Conservation (phyloP, 2,113 vertebrate species). For the Numida meleagris region DNA sequence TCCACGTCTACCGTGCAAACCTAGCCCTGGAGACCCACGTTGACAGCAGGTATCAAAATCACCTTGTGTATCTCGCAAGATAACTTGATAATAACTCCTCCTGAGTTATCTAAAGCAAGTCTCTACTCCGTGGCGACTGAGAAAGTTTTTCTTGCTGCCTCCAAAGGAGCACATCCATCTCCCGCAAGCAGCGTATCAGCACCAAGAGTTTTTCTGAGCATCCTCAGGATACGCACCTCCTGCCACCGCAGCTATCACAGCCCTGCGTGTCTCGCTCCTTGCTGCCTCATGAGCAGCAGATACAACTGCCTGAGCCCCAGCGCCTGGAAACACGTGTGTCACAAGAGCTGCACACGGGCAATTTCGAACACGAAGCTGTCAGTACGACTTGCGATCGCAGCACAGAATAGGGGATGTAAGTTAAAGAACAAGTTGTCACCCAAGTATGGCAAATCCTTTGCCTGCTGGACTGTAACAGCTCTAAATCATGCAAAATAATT, state of each 20-base stretch:
- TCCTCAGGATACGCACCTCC: background rate
- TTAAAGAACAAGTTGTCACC: background rate
- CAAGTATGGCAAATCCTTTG: background rate
- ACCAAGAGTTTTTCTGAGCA: background rate
- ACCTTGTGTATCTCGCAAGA: accelerated
- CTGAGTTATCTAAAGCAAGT: background rate
- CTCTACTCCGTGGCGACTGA: background rate
- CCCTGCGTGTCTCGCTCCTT: background rate
- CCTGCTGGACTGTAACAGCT: background rate
- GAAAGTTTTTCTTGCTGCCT: background rate
- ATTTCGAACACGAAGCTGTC: background rate
- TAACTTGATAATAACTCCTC: no score
- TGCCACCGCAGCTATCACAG: background rate
- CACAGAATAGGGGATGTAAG: background rate
- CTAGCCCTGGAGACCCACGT: background rate
- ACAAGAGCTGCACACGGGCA: background rate
- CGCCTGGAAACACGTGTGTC: background rate
- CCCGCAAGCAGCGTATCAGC: background rate
- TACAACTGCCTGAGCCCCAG: background rate
- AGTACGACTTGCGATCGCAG: background rate
- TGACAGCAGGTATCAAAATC: background rate
- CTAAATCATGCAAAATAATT: background rate
- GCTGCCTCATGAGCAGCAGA: background rate
- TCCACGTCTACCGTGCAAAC: background rate
- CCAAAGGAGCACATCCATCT: accelerated